Evolutionary conservation across 2,888 invertebrate species (phyloP).

Genomic region (Clostera curtula): DNA sequence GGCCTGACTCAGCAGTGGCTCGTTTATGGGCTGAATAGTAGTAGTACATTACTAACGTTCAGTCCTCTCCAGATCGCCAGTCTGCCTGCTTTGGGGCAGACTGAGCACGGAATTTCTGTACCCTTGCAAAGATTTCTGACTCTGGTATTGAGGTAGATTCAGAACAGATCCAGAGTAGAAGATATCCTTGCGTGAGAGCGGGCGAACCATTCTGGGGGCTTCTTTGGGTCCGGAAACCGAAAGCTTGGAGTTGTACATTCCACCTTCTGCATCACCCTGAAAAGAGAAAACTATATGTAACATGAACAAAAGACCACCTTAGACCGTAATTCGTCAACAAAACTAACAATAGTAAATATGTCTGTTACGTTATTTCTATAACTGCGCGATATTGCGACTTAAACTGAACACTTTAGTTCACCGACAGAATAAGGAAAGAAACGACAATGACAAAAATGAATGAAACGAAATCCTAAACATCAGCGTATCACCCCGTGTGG

Average conservation of each 20-base stretch:
- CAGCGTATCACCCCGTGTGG: no score
- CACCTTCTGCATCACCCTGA: slow-evolving; percentile 79
- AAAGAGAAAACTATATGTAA: neutral
- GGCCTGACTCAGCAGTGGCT: neutral
- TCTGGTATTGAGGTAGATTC: slow-evolving; percentile 94
- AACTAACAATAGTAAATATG: no score
- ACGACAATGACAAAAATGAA: no score
- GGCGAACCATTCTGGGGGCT: slow-evolving; percentile 83
- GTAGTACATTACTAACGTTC: slow-evolving; percentile 73
- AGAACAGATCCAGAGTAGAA: slow-evolving; percentile 97
- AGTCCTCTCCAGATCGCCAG: slow-evolving; percentile 78
- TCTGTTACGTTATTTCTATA: no score
- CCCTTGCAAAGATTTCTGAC: slow-evolving; percentile 91
- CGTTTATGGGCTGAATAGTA: neutral
- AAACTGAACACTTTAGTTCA: no score
- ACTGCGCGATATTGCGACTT: no score
- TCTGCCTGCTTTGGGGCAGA: slow-evolving; percentile 81
- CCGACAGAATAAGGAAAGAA: no score
- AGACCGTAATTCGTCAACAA: neutral
- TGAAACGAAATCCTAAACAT: no score
- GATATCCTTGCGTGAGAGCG: slow-evolving; percentile 95
- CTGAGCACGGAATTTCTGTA: slow-evolving; percentile 95
- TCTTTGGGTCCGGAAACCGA: slow-evolving; percentile 67
- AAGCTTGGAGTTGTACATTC: slow-evolving; percentile 80
- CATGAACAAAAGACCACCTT: neutral